A percentile compares a stretch with the other conserved stretches of the same genome.
Conservation (phyloP, 2,888 invertebrate genomes). For the Ditula angustiorana region DNA sequence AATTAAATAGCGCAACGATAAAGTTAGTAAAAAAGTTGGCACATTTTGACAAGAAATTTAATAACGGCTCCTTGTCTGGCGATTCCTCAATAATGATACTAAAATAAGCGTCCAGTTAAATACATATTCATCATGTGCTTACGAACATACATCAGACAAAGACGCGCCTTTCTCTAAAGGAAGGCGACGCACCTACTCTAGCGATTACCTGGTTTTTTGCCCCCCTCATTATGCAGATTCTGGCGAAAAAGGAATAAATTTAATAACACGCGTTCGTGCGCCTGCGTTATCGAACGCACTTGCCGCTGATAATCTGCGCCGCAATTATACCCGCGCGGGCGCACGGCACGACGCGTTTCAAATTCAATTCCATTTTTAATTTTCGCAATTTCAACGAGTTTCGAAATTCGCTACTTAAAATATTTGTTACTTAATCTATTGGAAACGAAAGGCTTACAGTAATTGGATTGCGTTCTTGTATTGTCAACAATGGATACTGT, state of each 20-base stretch:
- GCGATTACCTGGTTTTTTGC: conserved; percentile 81
- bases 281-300: conserved; percentile 84
- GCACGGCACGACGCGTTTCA: conserved; percentile 47
- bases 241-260: conserved; percentile 84
- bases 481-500: conserved; percentile 60
- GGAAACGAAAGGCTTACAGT: conserved; percentile 67
- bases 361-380: conserved; percentile 64
- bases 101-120: conserved; percentile 65
- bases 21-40: conserved; percentile 26
- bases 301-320: conserved; percentile 83
- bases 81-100: conserved; percentile 65
- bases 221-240: conserved; percentile 85
- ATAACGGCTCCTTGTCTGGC: conserved; percentile 69
- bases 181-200: conserved; percentile 76
- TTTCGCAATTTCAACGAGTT: conserved; percentile 62
- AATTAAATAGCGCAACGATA: conserved; percentile 22
- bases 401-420: conserved; percentile 59
- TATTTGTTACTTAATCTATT: conserved; percentile 75
- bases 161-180: conserved; percentile 76
- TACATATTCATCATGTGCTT: conserved; percentile 76
- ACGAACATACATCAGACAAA: conserved; percentile 66
- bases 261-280: conserved; percentile 84
- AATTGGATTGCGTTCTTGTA: conserved; percentile 76
- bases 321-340: conserved; percentile 67
- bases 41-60: conserved; percentile 62